These are phyloP conservation scores for Coelogynopora nodosa DNA, from an alignment of 2,888 invertebrate genomes.

Conservation along the genomic window DNA sequence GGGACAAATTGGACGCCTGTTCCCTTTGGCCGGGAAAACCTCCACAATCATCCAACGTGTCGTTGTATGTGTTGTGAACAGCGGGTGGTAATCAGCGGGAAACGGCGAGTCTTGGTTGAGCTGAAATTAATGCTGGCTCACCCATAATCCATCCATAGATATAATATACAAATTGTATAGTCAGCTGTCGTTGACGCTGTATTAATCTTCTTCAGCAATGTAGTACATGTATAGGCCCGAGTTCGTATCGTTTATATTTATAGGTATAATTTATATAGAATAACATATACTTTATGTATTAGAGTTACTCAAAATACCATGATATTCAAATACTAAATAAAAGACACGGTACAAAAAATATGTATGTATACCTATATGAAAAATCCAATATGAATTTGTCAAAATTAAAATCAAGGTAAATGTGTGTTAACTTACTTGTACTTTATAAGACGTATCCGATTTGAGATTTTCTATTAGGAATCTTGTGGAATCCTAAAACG, in stretches of 20 bases:
- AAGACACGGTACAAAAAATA: too few relatives aligned
- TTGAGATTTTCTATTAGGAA: constrained; percentile 52
- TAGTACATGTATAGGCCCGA: too few relatives aligned
- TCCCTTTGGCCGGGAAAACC: neutral
- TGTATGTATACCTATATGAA: too few relatives aligned
- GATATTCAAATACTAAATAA: too few relatives aligned
- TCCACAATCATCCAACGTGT: neutral
- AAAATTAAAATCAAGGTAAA: too few relatives aligned
- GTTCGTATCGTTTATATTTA: too few relatives aligned
- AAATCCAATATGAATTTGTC: too few relatives aligned
- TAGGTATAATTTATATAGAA: too few relatives aligned
- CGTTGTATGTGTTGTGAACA: neutral
- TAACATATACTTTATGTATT: too few relatives aligned
- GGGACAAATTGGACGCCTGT: neutral
- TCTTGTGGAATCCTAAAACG: constrained; percentile 51
- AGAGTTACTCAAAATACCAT: too few relatives aligned
- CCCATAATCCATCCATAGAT: neutral
- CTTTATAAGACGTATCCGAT: constrained; percentile 56
- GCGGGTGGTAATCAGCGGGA: neutral
- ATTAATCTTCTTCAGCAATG: too few relatives aligned
- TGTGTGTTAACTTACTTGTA: constrained; percentile 52
- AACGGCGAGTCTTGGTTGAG: neutral
- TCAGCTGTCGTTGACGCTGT: neutral
- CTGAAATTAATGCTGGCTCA: neutral
- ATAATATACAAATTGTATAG: neutral